These are phyloP conservation scores for Tetragonula carbonaria DNA, from an alignment of 2,888 invertebrate species.

Conservation along the genomic window DNA sequence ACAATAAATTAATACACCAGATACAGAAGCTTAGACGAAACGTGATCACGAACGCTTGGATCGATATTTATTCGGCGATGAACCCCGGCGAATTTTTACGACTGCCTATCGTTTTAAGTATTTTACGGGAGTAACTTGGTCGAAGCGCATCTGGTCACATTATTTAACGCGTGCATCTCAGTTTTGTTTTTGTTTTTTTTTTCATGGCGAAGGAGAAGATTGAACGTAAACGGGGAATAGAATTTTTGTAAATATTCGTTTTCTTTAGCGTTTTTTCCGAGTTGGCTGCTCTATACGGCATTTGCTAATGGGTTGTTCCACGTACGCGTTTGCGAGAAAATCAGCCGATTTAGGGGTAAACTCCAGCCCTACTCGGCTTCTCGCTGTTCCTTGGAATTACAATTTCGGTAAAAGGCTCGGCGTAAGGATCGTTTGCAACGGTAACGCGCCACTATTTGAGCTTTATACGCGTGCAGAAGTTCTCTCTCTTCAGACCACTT, in stretches of 20 bases:
- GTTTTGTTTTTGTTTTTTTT: background rate
- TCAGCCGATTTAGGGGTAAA: conserved; percentile 45
- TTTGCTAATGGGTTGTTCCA: conserved; percentile 57
- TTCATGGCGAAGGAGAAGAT: background rate
- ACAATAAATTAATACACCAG: conserved; percentile 26
- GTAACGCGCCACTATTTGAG: conserved; percentile 15
- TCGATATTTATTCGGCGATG: conserved; percentile 56
- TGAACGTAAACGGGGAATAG: background rate
- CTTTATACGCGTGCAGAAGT: conserved; percentile 30
- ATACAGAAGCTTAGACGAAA: background rate
- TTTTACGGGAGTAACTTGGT: conserved; percentile 27
- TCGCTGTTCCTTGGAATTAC: conserved; percentile 44
- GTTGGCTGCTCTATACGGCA: conserved; percentile 22
- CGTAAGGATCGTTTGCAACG: conserved; percentile 33
- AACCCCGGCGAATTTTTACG: conserved; percentile 39
- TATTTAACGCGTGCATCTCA: conserved; percentile 25
- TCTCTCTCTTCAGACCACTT: conserved; percentile 12
- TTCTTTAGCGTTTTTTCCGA: background rate
- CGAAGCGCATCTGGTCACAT: conserved; percentile 14
- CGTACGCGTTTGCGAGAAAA: conserved; percentile 41
- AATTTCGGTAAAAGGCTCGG: conserved; percentile 61
- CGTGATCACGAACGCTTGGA: background rate
- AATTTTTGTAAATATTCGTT: background rate
- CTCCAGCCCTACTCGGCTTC: conserved; percentile 15
- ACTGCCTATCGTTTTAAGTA: conserved; percentile 34